Evolutionary conservation across 2,113 vertebrate species (phyloP).

Genomic region (Poecile atricapillus): DNA sequence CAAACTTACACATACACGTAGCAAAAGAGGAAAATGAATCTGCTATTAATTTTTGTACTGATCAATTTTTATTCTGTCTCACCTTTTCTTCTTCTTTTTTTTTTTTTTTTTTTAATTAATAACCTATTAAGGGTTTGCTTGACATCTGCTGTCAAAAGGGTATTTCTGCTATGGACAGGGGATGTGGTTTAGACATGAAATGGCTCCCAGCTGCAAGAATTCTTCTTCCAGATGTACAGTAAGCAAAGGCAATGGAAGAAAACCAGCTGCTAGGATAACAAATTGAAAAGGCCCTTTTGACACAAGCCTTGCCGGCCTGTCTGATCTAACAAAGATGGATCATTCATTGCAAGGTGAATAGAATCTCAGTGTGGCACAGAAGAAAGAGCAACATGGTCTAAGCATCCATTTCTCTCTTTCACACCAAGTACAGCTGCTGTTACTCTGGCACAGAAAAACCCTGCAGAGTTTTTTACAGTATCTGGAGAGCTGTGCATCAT

Average conservation of each 20-base stretch:
- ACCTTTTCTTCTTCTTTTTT: not conserved
- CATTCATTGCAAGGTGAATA: constrained; percentile 61
- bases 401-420: not conserved
- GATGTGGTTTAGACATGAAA: constrained; percentile 72
- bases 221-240: constrained; percentile 70
- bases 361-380: constrained; percentile 1
- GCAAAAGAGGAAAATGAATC: not conserved
- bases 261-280: constrained; percentile 73
- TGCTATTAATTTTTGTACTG: not conserved
- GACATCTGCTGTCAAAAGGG: constrained; percentile 50
- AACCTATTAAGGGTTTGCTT: constrained; percentile 37
- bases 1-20: not conserved
- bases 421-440: not conserved
- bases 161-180: constrained; percentile 67
- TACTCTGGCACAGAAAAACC: not conserved
- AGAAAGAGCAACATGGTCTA: not conserved
- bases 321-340: constrained; percentile 68
- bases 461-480: not conserved
- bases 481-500: not conserved
- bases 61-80: not conserved
- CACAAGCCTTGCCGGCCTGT: constrained; percentile 31
- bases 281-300: constrained; percentile 67
- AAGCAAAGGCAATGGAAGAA: constrained; percentile 67
- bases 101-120: constrained; percentile 33
- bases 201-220: constrained; percentile 77